Evolutionary conservation across 2,797 vertebrate genomes (phyloP), one percentile per base, ranked within the genome.

Genomic region (Sebastes melanostomus): DNA sequence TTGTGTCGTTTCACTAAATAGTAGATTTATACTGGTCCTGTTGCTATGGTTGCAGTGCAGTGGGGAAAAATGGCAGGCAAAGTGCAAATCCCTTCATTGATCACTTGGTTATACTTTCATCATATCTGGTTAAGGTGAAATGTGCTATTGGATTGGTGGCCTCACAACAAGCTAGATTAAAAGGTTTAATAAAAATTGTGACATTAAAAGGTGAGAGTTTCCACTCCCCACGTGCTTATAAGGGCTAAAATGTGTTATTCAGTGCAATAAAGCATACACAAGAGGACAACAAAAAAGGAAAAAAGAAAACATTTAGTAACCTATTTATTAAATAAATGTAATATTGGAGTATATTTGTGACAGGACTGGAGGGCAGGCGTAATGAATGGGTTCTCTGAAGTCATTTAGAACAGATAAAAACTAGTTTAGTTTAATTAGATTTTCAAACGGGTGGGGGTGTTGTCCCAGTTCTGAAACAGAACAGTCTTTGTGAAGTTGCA

Each of bases 391-490:
- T 92, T 91, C 95, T 96, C 95, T 94, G 90, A 95, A 96, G 95
- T 95, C 94, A 95, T 96, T 96, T 96, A 93, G 94, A 96, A 95
- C 93, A 93, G 93, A 95, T 95, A 95, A 93, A 96, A 96, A 96
- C 95, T 96, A 96, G 96, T 96, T 96, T 96, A 94, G 94, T 96
- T 96, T 95, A 96, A 96, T 96, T 95, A 95, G 94, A 95, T 95
- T 95, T 95, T 93, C 94, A 91, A 93, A 92, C 75, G 95, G 94
- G 93, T 89, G 93, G 92, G 94, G 93, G 94, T 90, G 91, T 91
- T 96, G 96, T 94, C 96, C 96, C 95, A 96, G 92, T 96, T 96
- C 94, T 94, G 89, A 92, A 92, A 87, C 82, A 86, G 91, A 92
- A 90, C 87, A 90, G 91, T 87, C 90, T 94, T 88, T 94, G 88